A percentile compares a stretch with the other conserved stretches of the same genome.
These are phyloP conservation scores for Moxostoma hubbsi DNA, from an alignment of 2,797 vertebrate genomes.

Conservation along the genomic window DNA sequence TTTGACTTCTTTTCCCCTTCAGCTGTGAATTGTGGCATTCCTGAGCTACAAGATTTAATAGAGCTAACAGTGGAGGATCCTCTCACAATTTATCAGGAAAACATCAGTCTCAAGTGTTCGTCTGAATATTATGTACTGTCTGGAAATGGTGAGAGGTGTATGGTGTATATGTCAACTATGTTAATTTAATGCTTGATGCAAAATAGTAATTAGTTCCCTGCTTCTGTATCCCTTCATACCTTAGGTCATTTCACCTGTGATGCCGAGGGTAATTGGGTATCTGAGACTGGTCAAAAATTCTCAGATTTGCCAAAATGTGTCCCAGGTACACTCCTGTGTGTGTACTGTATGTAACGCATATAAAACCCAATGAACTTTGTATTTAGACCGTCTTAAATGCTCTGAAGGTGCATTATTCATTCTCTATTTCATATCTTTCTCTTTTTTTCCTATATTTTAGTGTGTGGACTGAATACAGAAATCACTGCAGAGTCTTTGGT, in stretches of 20 bases:
- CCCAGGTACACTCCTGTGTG: slow-evolving; percentile 73
- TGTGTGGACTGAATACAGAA: slow-evolving; percentile 78
- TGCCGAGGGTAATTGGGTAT: slow-evolving; percentile 68
- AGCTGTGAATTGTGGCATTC: slow-evolving; percentile 86
- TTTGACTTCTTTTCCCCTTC: neutral
- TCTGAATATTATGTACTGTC: slow-evolving; percentile 79
- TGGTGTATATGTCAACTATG: neutral
- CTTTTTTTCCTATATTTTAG: slow-evolving; percentile 69
- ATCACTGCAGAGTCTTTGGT: slow-evolving; percentile 77
- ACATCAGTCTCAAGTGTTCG: slow-evolving; percentile 76
- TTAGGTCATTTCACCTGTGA: slow-evolving; percentile 69
- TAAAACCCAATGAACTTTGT: neutral
- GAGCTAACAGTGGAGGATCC: slow-evolving; percentile 39
- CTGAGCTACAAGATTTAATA: slow-evolving; percentile 65
- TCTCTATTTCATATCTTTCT: neutral
- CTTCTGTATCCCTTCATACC: neutral
- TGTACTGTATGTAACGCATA: no score
- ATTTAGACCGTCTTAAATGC: no score
- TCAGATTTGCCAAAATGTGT: slow-evolving; percentile 65
- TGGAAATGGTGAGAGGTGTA: slow-evolving; percentile 63
- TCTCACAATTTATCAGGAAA: slow-evolving; percentile 71
- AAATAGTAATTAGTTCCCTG: neutral
- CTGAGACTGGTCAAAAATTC: slow-evolving; percentile 39
- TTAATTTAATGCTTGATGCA: neutral
- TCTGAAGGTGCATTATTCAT: neutral